Evolutionary conservation across 2,888 invertebrate species (phyloP), one percentile per base, ranked within the genome.

Genomic region (Tribolium freemani): DNA sequence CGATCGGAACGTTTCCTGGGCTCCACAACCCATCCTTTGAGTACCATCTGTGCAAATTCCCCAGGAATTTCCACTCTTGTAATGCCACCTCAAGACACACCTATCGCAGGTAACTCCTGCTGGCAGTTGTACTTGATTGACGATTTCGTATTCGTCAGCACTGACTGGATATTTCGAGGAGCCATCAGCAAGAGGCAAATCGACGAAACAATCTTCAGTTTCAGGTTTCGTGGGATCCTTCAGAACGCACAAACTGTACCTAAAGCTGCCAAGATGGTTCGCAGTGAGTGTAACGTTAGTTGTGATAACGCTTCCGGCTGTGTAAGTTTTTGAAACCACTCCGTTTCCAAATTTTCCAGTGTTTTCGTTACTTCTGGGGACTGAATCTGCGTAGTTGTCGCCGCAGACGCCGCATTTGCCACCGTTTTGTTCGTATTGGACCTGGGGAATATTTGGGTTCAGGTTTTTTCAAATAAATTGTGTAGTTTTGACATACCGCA

Each of bases 41-140:
- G 80, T 79, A 9, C 86, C 86, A 74, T 86, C 82, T n/a, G 75
- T 78, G 72, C 86, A 87, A 1, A 56, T 53, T 5, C 86, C 86
- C 86, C 86, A 86, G 5, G 81, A 81, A 73, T 87, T 86, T 20
- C 86, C 88, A 13, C 83, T 78, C 0, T 75, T 77, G 68, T 87
- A 88, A 56, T 86, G 82, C 88, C 88, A 88, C 69, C 88, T 84
- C 0, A 88, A 73, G 1, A 87, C 87, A 67, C 88, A 88, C 30
- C 85, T 84, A 0, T 86, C 74, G 77, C 88, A 88, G 0, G 78
- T 83, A 9, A 88, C 69, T 9, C 78, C 81, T 6, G 76, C 31
- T 0, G 88, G 88, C 6, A 88, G 80, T n/a, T 76, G 73, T 3
- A 87, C 75, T 1, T 75, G 60, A 2, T 86, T 74, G 10, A 69